These are phyloP conservation scores for Drosophila setosimentum DNA, from an alignment of 2,888 invertebrate species.

Conservation along the genomic window DNA sequence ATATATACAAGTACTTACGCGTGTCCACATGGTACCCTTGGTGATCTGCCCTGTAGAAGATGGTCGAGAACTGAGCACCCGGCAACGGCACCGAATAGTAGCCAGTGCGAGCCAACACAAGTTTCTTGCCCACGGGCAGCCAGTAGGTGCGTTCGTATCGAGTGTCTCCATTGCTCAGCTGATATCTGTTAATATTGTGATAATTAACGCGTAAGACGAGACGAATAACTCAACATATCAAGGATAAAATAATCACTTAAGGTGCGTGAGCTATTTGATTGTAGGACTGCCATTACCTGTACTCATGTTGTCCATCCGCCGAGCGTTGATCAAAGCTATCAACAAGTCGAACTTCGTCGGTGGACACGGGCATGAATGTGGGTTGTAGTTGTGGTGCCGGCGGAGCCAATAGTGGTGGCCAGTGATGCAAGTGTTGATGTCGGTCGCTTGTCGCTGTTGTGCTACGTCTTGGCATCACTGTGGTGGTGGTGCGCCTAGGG, in stretches of 20 bases:
- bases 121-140: constrained; percentile 60
- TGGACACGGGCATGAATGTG: neutral
- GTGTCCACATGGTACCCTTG: constrained; percentile 76
- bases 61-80: constrained; percentile 72
- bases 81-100: constrained; percentile 81
- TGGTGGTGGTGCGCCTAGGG: constrained; percentile 42
- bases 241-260: neutral
- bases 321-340: constrained; percentile 68
- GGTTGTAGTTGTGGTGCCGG: constrained; percentile 4
- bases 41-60: constrained; percentile 82
- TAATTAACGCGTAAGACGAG: neutral
- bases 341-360: constrained; percentile 48
- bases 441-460: constrained; percentile 36
- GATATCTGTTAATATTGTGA: constrained; percentile 51
- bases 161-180: constrained; percentile 78
- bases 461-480: constrained; percentile 7
- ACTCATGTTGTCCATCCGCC: constrained; percentile 74
- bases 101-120: constrained; percentile 77
- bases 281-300: constrained; percentile 44
- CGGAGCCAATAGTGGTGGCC: constrained; percentile 53
- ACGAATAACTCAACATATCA: neutral
- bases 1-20: constrained; percentile 49
- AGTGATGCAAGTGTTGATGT: constrained; percentile 48
- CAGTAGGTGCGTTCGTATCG: constrained; percentile 82
- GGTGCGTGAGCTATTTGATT: neutral